These are phyloP conservation scores for Cerceris rybyensis DNA, from an alignment of 2,888 invertebrate genomes.

Conservation along the genomic window DNA sequence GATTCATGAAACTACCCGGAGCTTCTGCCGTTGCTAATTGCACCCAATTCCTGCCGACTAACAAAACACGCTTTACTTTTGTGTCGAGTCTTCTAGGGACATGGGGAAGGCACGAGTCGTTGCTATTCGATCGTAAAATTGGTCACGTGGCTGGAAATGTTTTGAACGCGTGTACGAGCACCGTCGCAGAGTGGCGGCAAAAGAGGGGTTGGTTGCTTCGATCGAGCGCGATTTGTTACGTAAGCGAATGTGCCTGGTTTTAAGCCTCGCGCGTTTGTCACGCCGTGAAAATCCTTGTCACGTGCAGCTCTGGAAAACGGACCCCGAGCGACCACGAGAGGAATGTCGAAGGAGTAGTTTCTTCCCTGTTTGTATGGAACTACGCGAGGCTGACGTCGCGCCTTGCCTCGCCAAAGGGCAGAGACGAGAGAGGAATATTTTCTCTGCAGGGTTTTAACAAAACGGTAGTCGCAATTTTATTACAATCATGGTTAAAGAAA, in stretches of 20 bases:
- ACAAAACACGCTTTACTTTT: conserved; percentile 58
- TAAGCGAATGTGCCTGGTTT: conserved; percentile 52
- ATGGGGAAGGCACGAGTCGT: conserved; percentile 63
- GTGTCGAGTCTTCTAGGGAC: conserved; percentile 33
- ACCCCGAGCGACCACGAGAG: conserved; percentile 19
- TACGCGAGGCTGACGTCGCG: too few species aligned
- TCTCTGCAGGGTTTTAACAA: too few species aligned
- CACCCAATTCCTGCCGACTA: conserved; percentile 40
- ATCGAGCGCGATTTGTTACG: conserved; percentile 65
- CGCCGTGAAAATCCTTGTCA: conserved; percentile 58
- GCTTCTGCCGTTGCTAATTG: conserved; percentile 51
- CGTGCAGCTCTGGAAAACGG: conserved; percentile 47
- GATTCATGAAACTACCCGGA: conserved; percentile 12
- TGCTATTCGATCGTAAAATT: conserved; percentile 74
- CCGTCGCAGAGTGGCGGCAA: conserved; percentile 2
- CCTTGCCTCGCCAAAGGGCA: too few species aligned
- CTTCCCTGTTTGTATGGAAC: neutral
- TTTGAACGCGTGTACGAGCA: conserved; percentile 60
- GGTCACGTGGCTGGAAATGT: conserved; percentile 76
- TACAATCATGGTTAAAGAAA: too few species aligned
- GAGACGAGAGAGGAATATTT: too few species aligned
- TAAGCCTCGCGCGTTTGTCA: conserved; percentile 52
- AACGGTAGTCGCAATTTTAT: too few species aligned
- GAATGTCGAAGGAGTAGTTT: conserved; percentile 1
- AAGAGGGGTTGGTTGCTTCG: conserved; percentile 30